phyloP scores from a whole-genome alignment of 2,888 invertebrate species.

The Troides aeacus region DNA sequence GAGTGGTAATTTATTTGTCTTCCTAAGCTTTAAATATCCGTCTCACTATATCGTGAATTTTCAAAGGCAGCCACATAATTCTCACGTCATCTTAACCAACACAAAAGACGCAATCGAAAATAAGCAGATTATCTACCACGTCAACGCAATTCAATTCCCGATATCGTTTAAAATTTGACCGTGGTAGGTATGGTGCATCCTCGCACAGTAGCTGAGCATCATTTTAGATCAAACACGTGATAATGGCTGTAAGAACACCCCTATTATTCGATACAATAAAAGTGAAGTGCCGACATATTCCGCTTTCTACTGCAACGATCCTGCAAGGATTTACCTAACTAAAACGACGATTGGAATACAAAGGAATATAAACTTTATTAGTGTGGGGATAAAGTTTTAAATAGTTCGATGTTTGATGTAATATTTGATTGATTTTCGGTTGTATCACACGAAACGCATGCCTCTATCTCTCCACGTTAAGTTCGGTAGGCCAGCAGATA shows the following conservation, averaged over 20 bases:
- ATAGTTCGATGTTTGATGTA: slow-evolving; percentile 33
- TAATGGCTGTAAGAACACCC: slow-evolving; percentile 78
- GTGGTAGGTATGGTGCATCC: slow-evolving; percentile 43
- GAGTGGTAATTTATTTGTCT: not conserved
- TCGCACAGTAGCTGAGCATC: slow-evolving; percentile 68
- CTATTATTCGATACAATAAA: slow-evolving; percentile 81
- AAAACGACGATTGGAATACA: slow-evolving; percentile 39
- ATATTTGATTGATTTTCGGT: slow-evolving; percentile 57
- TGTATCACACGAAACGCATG: slow-evolving; percentile 46
- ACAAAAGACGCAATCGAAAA: slow-evolving; percentile 40
- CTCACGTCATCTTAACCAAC: slow-evolving; percentile 39
- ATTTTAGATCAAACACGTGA: slow-evolving; percentile 81
- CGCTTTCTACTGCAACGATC: slow-evolving; percentile 72
- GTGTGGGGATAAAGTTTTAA: slow-evolving; percentile 35
- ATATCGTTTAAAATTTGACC: slow-evolving; percentile 47
- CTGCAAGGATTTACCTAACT: slow-evolving; percentile 49
- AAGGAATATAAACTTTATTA: slow-evolving; percentile 37
- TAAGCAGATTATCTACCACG: slow-evolving; percentile 43
- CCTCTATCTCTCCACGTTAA: slow-evolving; percentile 61
- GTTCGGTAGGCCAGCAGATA: slow-evolving; percentile 73
- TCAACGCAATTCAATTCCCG: slow-evolving; percentile 44
- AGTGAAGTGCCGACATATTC: slow-evolving; percentile 80
- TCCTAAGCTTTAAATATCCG: slow-evolving; percentile 19
- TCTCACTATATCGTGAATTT: slow-evolving; percentile 28
- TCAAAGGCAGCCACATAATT: slow-evolving; percentile 23